Evolutionary conservation across 1,140 invertebrate species (phyloP), one percentile per base, ranked within the genome.

Genomic region (Epicauta chinensis): DNA sequence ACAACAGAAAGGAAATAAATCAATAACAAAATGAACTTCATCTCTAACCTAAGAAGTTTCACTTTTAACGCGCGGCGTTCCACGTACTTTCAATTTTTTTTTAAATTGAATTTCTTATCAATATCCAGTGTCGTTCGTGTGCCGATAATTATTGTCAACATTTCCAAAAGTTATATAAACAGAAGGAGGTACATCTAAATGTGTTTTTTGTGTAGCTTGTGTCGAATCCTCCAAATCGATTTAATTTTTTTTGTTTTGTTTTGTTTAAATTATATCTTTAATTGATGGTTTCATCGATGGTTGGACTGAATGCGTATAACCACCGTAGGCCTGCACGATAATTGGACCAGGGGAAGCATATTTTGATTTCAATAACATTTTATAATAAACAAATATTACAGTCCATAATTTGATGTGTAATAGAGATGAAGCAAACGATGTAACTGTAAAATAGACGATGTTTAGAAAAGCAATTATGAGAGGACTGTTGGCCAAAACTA

Each of bases 271-370:
- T 34, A 48, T 16, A 42, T 29, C 12, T 46, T 56, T 56, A 17
- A 41, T 47, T 13, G 43, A 43, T 11, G 47, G 44, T 23, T 32
- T 29, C 35, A 16, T 17, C 13, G 34, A 48, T 29, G 52, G 45
- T 17, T 38, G 38, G 7, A 56, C 40, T 23, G 43, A 52, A 40
- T 56, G 55, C 11, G 48, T 56, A 16, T 52, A 56, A 11, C 55
- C 55, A 10, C 50, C 55, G 30, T 56, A 51, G 14, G 49, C 50
- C 10, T 56, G 50, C 0, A 56, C 40, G 6, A 47, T 37, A 10
- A 43, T 56, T 13, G 49, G 49, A 17, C 42, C 48, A 2, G 44
- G 30, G 11, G 37, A 14, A 32, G 17, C 36, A 29, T 46, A 44
- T 41, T 35, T 37, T 23, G 17, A 14, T 29, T 37, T 17, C 42